A percentile compares a stretch with the other conserved stretches of the same genome.
Evolutionary conservation across 92 coral and sea anemone species (phyloP).

Genomic region (Paramuricea clavata): DNA sequence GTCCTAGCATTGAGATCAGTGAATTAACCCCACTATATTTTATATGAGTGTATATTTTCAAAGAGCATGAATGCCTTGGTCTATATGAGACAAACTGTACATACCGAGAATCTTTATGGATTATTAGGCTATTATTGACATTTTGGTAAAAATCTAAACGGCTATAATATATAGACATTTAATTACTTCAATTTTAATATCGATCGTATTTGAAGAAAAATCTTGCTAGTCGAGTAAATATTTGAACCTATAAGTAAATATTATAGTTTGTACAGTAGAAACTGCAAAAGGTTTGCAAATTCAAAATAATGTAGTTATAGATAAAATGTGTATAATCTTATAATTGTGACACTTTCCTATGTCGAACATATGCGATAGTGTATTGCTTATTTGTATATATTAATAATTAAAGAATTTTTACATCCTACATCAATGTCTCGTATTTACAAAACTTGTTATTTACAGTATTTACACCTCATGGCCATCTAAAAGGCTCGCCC

Average conservation of each 20-base stretch:
- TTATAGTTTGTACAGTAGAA: neutral
- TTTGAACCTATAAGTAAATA: neutral
- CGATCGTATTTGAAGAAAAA: too few species aligned
- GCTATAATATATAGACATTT: neutral
- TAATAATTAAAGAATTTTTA: conserved; percentile 1
- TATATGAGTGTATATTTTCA: too few species aligned
- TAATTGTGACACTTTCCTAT: neutral
- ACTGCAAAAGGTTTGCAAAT: neutral
- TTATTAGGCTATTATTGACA: too few species aligned
- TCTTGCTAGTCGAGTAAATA: too few species aligned
- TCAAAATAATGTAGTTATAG: neutral
- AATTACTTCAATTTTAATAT: neutral
- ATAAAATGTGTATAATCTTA: neutral
- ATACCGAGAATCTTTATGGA: too few species aligned
- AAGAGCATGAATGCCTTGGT: too few species aligned
- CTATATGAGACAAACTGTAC: too few species aligned
- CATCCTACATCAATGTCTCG: neutral
- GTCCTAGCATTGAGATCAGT: too few species aligned
- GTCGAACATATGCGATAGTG: neutral
- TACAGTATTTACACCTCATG: neutral
- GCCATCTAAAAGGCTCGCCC: too few species aligned
- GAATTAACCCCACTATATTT: too few species aligned
- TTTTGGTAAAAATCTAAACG: too few species aligned
- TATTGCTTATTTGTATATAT: neutral
- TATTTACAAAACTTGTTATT: neutral